Conservation (phyloP, 1,140 invertebrate species). For the Temnothorax nylanderi region DNA sequence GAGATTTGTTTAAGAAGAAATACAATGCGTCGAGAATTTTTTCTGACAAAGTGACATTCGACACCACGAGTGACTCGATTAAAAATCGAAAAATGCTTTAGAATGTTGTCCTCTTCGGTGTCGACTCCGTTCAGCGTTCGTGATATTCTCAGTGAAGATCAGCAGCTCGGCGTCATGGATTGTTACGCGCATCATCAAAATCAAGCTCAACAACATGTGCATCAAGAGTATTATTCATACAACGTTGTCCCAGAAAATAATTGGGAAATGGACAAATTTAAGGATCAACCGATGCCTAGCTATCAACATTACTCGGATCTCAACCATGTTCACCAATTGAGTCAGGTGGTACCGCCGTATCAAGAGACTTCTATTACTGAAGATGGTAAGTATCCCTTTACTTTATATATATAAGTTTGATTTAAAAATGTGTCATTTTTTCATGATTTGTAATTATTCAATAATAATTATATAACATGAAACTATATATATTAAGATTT, state of each 20-base stretch:
- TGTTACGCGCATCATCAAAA: constrained; percentile 79
- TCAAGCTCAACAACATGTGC: constrained; percentile 65
- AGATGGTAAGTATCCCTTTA: constrained; percentile 76
- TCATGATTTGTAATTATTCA: constrained; percentile 54
- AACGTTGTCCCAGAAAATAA: constrained; percentile 77
- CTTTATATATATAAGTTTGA: background rate
- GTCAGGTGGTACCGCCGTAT: constrained; percentile 79
- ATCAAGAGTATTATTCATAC: constrained; percentile 81
- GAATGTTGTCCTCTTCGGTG: constrained; percentile 82
- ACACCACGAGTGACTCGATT: background rate
- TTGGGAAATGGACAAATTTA: constrained; percentile 82
- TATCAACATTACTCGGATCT: constrained; percentile 81
- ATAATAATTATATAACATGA: constrained; percentile 84
- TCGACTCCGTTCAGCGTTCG: constrained; percentile 92
- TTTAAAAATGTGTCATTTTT: background rate
- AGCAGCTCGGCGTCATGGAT: constrained; percentile 81
- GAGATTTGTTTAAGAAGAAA: background rate
- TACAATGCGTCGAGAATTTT: background rate
- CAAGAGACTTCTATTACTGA: constrained; percentile 78
- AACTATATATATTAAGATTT: background rate
- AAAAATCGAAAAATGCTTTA: constrained; percentile 71
- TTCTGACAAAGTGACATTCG: background rate
- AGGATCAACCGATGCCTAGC: constrained; percentile 76
- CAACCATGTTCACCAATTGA: constrained; percentile 80
- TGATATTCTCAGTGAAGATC: constrained; percentile 88